A percentile compares a stretch with the other conserved stretches of the same genome.
phyloP scores from a whole-genome alignment of 1,140 invertebrate genomes.

The Pachyrhynchus sulphureomaculatus region DNA sequence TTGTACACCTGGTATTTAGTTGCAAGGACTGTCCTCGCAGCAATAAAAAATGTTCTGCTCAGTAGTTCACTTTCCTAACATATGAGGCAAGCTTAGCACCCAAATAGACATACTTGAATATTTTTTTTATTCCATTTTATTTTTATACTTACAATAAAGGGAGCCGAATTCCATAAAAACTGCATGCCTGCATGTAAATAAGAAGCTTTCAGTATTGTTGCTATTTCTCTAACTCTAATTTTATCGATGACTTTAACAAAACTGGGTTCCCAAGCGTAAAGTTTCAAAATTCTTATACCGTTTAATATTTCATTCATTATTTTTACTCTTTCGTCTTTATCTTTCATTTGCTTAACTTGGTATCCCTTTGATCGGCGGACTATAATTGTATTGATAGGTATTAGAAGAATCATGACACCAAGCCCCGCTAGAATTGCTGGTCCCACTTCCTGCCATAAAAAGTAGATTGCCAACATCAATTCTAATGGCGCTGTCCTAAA shows the following conservation, averaged over 20 bases:
- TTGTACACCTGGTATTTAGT: no score
- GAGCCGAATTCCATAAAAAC: constrained; percentile 93
- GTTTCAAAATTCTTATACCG: constrained; percentile 25
- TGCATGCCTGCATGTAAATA: constrained; percentile 86
- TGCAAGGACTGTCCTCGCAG: no score
- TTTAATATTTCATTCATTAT: constrained; percentile 59
- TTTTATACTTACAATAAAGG: constrained; percentile 77
- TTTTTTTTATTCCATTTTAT: no score
- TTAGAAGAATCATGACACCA: constrained; percentile 87
- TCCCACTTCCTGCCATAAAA: constrained; percentile 84
- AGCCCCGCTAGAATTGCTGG: constrained; percentile 86
- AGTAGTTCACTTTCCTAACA: no score
- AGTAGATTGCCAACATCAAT: constrained; percentile 82
- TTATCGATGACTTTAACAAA: constrained; percentile 81
- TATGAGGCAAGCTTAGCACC: no score
- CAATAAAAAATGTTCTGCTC: no score
- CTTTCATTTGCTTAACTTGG: constrained; percentile 86
- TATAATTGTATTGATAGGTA: constrained; percentile 86
- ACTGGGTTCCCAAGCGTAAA: constrained; percentile 57
- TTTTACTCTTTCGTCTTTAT: constrained; percentile 89
- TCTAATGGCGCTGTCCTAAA: constrained; percentile 95
- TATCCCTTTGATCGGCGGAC: constrained; percentile 78
- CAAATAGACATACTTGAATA: no score
- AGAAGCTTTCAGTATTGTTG: constrained; percentile 77
- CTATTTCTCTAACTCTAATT: constrained; percentile 80